Evolutionary conservation across 2,113 vertebrate species (phyloP).

Genomic region (Dascyllus trimaculatus): DNA sequence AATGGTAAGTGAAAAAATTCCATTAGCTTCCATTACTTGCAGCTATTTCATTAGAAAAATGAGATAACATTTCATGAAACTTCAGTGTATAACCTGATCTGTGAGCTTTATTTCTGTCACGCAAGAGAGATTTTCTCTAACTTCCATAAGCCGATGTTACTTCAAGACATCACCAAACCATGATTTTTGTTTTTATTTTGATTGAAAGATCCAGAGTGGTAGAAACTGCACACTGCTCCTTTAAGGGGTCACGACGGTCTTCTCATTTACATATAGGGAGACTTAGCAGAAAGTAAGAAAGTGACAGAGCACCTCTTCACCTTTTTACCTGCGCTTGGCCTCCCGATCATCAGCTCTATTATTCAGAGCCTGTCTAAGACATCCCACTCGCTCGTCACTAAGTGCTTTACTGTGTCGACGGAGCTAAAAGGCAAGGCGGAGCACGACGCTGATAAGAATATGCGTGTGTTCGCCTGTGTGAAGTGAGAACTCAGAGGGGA

Average conservation of each 20-base stretch:
- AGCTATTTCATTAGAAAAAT: no score
- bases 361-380: conserved; percentile 32
- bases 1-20: no score
- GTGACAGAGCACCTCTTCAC: conserved; percentile 10
- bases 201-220: no score
- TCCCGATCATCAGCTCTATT: conserved; percentile 28
- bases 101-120: no score
- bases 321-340: conserved; percentile 21
- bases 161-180: no score
- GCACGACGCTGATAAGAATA: neutral
- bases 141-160: no score
- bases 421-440: neutral
- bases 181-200: no score
- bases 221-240: no score
- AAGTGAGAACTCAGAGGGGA: neutral
- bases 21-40: no score
- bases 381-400: conserved; percentile 7
- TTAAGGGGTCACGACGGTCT: neutral
- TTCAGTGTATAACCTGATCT: no score
- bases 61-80: no score
- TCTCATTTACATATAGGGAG: neutral
- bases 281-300: neutral
- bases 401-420: conserved; percentile 59
- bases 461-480: neutral
- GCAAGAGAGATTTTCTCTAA: no score